phyloP scores from a whole-genome alignment of 2,113 vertebrate genomes.

The Symphodus melops region DNA sequence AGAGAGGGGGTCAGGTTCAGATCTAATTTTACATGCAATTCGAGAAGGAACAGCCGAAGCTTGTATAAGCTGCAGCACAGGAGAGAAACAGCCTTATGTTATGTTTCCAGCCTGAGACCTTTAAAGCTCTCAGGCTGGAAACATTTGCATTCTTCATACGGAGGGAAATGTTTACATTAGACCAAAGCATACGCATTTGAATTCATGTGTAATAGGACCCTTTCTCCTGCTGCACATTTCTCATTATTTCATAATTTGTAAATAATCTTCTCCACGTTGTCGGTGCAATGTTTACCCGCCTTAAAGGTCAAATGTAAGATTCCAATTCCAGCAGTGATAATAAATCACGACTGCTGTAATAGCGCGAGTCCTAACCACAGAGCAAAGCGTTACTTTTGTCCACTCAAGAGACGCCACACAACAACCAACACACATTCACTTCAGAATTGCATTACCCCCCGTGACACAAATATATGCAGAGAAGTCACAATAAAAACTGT shows the following conservation, averaged over 20 bases:
- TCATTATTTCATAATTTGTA: background rate
- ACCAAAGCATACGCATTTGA: conserved; percentile 7
- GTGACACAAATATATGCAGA: background rate
- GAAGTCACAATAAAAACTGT: too few relatives aligned
- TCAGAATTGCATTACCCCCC: background rate
- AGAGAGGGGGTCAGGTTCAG: conserved; percentile 1
- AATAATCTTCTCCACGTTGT: conserved; percentile 16
- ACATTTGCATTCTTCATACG: conserved; percentile 36
- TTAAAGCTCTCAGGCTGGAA: conserved; percentile 27
- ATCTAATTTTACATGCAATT: background rate
- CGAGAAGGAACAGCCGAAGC: background rate
- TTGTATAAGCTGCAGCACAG: background rate
- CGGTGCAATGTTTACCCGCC: background rate
- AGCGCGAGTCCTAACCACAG: background rate
- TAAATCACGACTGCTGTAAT: conserved; percentile 1
- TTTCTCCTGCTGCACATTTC: background rate
- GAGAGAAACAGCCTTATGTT: background rate
- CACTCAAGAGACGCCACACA: background rate
- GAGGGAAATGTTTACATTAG: conserved; percentile 33
- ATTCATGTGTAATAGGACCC: conserved; percentile 13
- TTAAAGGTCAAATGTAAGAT: background rate
- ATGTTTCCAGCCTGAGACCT: conserved; percentile 3
- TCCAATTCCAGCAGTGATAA: background rate
- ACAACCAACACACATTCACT: too few relatives aligned
- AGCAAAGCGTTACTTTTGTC: background rate